Conservation (phyloP, 2,797 vertebrate genomes). For the Sparidentex hasta region DNA sequence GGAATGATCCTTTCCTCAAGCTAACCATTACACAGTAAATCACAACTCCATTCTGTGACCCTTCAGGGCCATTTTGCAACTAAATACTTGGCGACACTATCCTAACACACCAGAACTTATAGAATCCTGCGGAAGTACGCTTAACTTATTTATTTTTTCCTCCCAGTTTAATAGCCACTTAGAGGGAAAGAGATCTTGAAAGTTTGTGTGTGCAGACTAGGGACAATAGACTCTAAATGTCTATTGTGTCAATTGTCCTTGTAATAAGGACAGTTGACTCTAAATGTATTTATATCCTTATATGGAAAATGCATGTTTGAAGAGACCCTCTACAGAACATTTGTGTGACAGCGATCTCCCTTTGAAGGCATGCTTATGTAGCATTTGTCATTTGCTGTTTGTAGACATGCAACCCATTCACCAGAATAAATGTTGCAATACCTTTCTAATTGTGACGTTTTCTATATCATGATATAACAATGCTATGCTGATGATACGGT, state of each 20-base stretch:
- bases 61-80: background rate
- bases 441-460: too few relatives aligned
- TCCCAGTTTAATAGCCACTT: background rate
- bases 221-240: background rate
- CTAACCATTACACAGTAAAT: constrained; percentile 1
- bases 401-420: too few relatives aligned
- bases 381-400: too few relatives aligned
- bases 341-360: background rate
- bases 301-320: background rate
- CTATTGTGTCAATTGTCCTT: too few relatives aligned
- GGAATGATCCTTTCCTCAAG: background rate
- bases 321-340: background rate
- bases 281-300: background rate
- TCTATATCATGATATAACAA: too few relatives aligned
- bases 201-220: background rate
- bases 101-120: background rate
- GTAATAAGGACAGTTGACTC: background rate
- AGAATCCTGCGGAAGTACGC: background rate
- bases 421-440: too few relatives aligned
- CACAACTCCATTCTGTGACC: background rate
- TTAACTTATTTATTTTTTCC: background rate
- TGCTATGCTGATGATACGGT: too few relatives aligned
- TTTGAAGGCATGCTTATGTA: background rate
- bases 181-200: background rate
- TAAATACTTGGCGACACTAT: too few relatives aligned